Evolutionary conservation across 2,888 invertebrate species (phyloP).

Genomic region (Latheticus oryzae): DNA sequence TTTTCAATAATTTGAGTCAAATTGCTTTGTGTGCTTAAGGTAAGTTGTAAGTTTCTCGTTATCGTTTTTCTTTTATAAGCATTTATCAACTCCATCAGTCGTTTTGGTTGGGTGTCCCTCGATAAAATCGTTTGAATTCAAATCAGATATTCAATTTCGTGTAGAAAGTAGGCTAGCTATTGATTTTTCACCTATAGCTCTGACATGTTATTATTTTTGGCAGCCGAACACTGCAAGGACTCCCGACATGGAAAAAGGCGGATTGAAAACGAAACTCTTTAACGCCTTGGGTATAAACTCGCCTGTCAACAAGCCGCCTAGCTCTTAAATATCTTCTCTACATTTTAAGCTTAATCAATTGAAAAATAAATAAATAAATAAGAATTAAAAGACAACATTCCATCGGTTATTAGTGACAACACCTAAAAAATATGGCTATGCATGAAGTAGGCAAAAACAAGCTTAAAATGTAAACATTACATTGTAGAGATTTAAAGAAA

Average conservation of each 20-base stretch:
- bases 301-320: conserved; percentile 64
- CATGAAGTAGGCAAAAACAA: conserved; percentile 24
- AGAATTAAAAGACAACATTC: conserved; percentile 31
- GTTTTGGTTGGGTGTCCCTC: conserved; percentile 1
- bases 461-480: conserved; percentile 40
- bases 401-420: conserved; percentile 11
- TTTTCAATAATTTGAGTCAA: neutral
- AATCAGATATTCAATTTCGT: conserved; percentile 4
- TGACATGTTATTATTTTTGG: conserved; percentile 59
- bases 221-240: conserved; percentile 74
- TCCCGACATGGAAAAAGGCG: conserved; percentile 77
- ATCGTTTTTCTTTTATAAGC: conserved; percentile 33
- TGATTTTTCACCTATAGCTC: conserved; percentile 27
- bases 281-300: conserved; percentile 86
- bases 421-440: conserved; percentile 9
- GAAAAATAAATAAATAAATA: conserved; percentile 10
- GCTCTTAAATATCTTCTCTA: conserved; percentile 55
- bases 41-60: conserved; percentile 35
- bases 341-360: conserved; percentile 39
- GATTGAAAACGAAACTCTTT: conserved; percentile 88
- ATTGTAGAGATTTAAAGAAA: conserved; percentile 30
- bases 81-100: conserved; percentile 62
- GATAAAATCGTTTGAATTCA: conserved; percentile 2
- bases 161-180: conserved; percentile 22
- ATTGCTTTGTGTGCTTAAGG: conserved; percentile 40